Conservation (phyloP, 2,797 vertebrate genomes). For the Chromis chromis region DNA sequence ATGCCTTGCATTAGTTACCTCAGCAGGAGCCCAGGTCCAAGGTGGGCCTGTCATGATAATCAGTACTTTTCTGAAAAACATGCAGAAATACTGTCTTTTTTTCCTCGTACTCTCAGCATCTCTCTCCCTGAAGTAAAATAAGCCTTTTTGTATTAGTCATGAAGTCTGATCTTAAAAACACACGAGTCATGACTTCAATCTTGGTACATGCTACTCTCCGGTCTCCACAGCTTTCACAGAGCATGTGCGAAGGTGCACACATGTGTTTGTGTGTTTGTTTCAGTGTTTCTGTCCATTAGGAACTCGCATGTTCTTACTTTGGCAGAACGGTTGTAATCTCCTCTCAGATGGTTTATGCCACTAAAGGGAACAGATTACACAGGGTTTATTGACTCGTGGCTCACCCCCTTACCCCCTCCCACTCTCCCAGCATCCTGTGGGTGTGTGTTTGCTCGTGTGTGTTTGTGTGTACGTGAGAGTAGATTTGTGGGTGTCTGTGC, state of each 20-base stretch:
- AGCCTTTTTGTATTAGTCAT: constrained; percentile 54
- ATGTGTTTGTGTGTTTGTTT: constrained; percentile 52
- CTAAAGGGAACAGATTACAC: constrained; percentile 84
- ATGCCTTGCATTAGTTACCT: constrained; percentile 68
- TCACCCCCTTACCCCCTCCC: constrained; percentile 67
- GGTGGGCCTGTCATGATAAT: constrained; percentile 68
- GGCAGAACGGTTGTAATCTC: constrained; percentile 81
- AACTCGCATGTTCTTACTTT: constrained; percentile 79
- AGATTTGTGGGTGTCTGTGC: constrained; percentile 39
- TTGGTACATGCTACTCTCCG: constrained; percentile 15
- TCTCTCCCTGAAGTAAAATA: constrained; percentile 50
- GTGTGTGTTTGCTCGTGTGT: constrained; percentile 44
- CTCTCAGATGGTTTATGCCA: constrained; percentile 84
- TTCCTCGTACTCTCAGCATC: constrained; percentile 16
- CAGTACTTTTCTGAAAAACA: constrained; percentile 56
- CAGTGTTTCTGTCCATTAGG: constrained; percentile 73
- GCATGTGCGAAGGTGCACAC: constrained; percentile 28
- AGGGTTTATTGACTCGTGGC: constrained; percentile 81
- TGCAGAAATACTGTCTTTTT: constrained; percentile 44
- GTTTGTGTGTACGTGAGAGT: constrained; percentile 3
- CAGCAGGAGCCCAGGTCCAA: constrained; percentile 60
- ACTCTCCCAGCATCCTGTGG: constrained; percentile 58
- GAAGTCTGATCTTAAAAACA: constrained; percentile 25
- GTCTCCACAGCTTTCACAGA: constrained; percentile 8
- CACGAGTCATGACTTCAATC: constrained; percentile 39